Evolutionary conservation across 2,888 invertebrate genomes (phyloP).

Genomic region (Oscheius sp.): DNA sequence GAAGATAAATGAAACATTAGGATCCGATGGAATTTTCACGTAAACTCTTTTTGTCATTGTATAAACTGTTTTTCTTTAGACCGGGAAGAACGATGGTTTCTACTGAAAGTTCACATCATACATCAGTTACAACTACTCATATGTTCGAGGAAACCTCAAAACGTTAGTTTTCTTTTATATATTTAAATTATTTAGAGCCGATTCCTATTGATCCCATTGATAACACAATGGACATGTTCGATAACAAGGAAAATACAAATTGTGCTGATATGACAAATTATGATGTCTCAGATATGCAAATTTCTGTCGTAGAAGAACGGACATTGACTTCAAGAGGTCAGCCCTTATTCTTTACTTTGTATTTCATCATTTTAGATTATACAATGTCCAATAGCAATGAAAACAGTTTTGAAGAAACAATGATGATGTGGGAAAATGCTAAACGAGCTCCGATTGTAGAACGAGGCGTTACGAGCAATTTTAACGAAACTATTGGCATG

Average conservation of each 20-base stretch:
- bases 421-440: too few relatives aligned
- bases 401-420: too few relatives aligned
- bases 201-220: background rate
- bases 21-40: constrained; percentile 30
- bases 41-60: background rate
- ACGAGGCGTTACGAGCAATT: too few relatives aligned
- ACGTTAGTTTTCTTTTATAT: background rate
- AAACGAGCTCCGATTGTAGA: too few relatives aligned
- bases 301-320: too few relatives aligned
- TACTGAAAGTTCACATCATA: background rate
- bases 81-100: constrained; percentile 3
- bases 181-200: constrained; percentile 3
- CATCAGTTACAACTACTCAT: background rate
- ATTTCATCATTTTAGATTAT: too few relatives aligned
- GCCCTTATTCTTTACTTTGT: too few relatives aligned
- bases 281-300: too few relatives aligned
- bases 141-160: constrained; percentile 6
- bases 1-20: constrained; percentile 31
- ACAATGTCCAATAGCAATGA: too few relatives aligned
- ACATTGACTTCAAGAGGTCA: too few relatives aligned
- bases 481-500: too few relatives aligned
- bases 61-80: background rate
- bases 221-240: background rate
- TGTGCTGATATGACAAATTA: too few relatives aligned
- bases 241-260: background rate